Base-by-base conservation (phyloP, 37 sponge, comb jelly and placozoan genomes). In the Tethya wilhelma region DNA sequence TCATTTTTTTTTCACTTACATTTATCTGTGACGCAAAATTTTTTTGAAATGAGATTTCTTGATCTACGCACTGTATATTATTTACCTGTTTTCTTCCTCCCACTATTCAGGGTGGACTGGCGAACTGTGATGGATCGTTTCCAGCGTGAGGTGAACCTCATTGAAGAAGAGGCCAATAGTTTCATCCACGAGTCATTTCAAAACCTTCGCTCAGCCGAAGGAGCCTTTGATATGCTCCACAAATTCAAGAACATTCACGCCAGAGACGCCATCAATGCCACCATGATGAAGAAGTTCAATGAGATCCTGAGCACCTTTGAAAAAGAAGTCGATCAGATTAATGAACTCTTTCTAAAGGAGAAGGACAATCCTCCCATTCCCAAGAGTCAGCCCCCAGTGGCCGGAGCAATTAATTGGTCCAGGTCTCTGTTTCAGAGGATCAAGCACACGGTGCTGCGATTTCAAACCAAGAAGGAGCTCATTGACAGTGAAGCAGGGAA, bases 141-240 rank as follows among this genome's bases (percentile, higher is more conserved):
- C 75, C 86, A 96, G 43, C 80, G 84, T 31, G 90, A 96, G 36
- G 99, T 98, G 60, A 69, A 84, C 60, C 77, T 89, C 32, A 89
- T 98, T 56, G 99, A 98, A 82, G 73, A 86, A 5, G 93, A 98
- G 63, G 99, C 99, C 39, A 91, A 80, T 71, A 78, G 63, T 67
- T 99, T 99, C 84, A 99, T 99, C 53, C 81, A 99, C 67, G 89
- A 99, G 40, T 99, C 99, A 2, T 99, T 99, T 78, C 79, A 93
- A 87, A 90, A 83, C 33, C 85, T 99, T 43, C 81, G 99, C 14
- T 99, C 99, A 26, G 95, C 97, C 2, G 97, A 99, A 65, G 99
- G 95, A 11, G 97, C 99, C 33, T 99, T 99, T 74, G 99, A 99
- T 74, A 96, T 99, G 95, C 85, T 99, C 31, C 93, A 93, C 86